Base-by-base conservation (phyloP, 2,888 invertebrate species). In the Nomada lathburiana region DNA sequence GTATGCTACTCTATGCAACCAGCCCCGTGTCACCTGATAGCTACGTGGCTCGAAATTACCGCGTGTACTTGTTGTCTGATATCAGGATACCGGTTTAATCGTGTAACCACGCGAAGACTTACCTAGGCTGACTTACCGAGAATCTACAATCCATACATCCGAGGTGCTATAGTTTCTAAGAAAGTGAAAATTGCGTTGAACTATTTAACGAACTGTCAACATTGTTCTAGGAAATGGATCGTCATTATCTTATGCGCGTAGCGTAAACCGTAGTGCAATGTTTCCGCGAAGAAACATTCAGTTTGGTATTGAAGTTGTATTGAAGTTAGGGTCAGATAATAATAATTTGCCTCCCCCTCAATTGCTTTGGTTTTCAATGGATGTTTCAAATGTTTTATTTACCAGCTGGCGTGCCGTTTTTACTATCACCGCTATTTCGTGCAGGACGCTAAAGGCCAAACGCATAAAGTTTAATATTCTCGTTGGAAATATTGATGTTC, bases 1-100 rank as follows among this genome's bases (percentile, higher is more conserved):
- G 29, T n/a, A 47, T 70, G 44, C 57, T 36, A 47, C 59, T 29
- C 47, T 20, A 42, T 44, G 65, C 52, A 65, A 59, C 60, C 70
- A 62, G 29, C 20, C 36, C 60, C 18, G 47, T 50, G 70, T 60
- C 29, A 71, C 29, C 20, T 23, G 70, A 71, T 62, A 73, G 53
- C n/a, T 13, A 20, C 72, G 44, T 36, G 60, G 36, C 60, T 60
- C 1, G 5, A 16, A 50, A 20, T 20, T 59, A 3, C 50, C 23
- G 18, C 13, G 47, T 13, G 47, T 23, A 23, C 29, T 36, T 60
- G 70, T 36, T 60, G 70, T 13, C 50, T 5, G 20, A 20, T 60
- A 20, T 11, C 26, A n/a, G 16, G 13, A 26, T 2, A 10, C 20
- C 5, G 10, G 50, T 20, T 62, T 47, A 16, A 52, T 26, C 20